Evolutionary conservation across 1,140 invertebrate species (phyloP), one percentile per base, ranked within the genome.

Genomic region (Periplaneta americana): DNA sequence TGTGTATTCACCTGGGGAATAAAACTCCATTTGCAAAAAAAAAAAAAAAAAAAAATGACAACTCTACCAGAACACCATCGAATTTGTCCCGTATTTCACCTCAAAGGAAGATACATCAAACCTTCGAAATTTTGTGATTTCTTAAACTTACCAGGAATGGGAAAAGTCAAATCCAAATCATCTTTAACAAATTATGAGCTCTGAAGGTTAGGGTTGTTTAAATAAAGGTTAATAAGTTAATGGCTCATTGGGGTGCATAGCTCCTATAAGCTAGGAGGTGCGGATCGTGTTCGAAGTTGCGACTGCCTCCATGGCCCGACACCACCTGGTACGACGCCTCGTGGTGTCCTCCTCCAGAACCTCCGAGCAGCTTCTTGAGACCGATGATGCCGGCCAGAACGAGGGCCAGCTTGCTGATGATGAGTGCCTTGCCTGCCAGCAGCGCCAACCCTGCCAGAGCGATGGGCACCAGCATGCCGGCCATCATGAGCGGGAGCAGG

Each of bases 381-480:
- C 95, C 95, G 80, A 96, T 95, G 83, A 96, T 96, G 80, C 93
- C 94, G 36, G 95, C 94, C 33, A 96, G 87, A 0, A 95, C 94
- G 37, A 96, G 86, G 11, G 95, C 95, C 74, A 96, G 87, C 86
- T 96, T 96, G 85, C 94, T 95, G 76, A 96, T 93, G 84, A 96
- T 96, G 39, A 96, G 87, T 39, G 95, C 95, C 87, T 96, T 96
- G 81, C 95, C 95, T 32, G 95, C 95, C 36, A 96, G 86, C 22
- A 96, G 90, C 6, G 95, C 94, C 9, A 96, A 87, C 5, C 94
- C 94, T 75, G 94, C 95, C 74, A 96, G 92, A 8, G 94, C 94
- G 34, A 96, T 87, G 2, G 95, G 95, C 22, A 96, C 91, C 85
- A 96, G 88, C 83, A 94, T 95, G 74, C 94, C 95, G 36, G 93